Base-by-base conservation (phyloP, 2,888 invertebrate genomes). In the Trichopoda pennipes region DNA sequence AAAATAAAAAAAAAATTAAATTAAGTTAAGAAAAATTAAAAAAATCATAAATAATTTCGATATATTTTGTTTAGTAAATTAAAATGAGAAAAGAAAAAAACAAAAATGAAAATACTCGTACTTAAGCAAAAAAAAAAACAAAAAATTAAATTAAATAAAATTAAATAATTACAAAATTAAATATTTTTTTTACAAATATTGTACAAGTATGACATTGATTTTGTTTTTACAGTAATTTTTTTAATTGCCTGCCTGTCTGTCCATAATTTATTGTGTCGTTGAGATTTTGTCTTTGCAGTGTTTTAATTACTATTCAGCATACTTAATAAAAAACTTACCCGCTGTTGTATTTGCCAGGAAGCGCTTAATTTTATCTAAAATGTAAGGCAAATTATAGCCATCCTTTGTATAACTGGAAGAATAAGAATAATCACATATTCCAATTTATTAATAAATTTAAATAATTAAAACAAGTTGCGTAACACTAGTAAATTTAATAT, bases 371-470 rank as follows among this genome's bases (percentile, higher is more conserved):
- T 91, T 91, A 84, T 91, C 91, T 86, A 91, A 87, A 87, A 91
- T 91, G 86, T 90, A 90, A 87, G 91, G 90, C 87, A 91, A 88
- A 88, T 91, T 91, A 86, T 91, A 91, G 85, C 90, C 91, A 85
- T 90, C 91, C 87, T 91, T 91, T 85, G 89, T 89, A 85, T 91
- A 91, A 55, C 91, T 91, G 83, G 23, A 85, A 79, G 23, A 19
- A 58, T 44, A 74, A n/a, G 35, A 66, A 63, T 19, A 44, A 60
- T 32, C 21, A 14, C 21, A 38, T 4, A 58, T 42, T 16, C 14
- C 21, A 21, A 12, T 38, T 38, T 38, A 12, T 38, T 38, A 1
- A 2, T 38, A 38, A 38, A 38, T 3, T 38, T 12, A 38, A 12
- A 8, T 38, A 28, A 28, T 28, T 1, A 28, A 28, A 28, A 4